Conservation (phyloP, 2,888 invertebrate genomes). For the Podabrus alpinus region DNA sequence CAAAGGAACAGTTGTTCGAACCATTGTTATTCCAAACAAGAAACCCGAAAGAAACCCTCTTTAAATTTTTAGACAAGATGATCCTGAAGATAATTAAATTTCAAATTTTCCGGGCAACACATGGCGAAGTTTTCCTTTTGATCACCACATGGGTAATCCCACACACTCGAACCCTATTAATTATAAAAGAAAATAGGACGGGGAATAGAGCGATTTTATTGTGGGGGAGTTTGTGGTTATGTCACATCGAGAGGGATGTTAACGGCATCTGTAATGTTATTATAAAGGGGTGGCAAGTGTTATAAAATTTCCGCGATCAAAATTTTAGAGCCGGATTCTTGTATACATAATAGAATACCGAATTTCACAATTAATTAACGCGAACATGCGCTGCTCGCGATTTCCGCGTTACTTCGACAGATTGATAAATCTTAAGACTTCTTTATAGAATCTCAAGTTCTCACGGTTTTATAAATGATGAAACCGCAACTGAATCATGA, state of each 20-base stretch:
- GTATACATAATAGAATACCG: slow-evolving; percentile 8
- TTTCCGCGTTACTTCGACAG: slow-evolving; percentile 36
- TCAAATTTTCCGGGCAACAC: slow-evolving; percentile 14
- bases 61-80: not conserved
- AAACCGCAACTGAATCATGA: slow-evolving; percentile 8
- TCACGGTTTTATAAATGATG: slow-evolving; percentile 27
- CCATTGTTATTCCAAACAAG: not conserved
- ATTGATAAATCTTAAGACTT: slow-evolving; percentile 37
- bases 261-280: slow-evolving; percentile 24
- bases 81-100: not conserved
- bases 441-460: slow-evolving; percentile 33
- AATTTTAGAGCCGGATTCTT: slow-evolving; percentile 17
- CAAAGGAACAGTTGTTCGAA: not conserved
- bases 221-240: slow-evolving; percentile 10
- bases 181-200: slow-evolving; percentile 18
- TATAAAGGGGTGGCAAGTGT: slow-evolving; percentile 24
- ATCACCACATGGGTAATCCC: not conserved
- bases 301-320: slow-evolving; percentile 11
- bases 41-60: not conserved
- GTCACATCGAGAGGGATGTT: slow-evolving; percentile 21
- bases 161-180: slow-evolving; percentile 10
- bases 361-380: slow-evolving; percentile 19
- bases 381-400: slow-evolving; percentile 12
- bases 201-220: slow-evolving; percentile 9
- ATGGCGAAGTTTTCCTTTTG: slow-evolving; percentile 8